Conservation (phyloP, 2,797 vertebrate genomes). For the Perodicticus potto region DNA sequence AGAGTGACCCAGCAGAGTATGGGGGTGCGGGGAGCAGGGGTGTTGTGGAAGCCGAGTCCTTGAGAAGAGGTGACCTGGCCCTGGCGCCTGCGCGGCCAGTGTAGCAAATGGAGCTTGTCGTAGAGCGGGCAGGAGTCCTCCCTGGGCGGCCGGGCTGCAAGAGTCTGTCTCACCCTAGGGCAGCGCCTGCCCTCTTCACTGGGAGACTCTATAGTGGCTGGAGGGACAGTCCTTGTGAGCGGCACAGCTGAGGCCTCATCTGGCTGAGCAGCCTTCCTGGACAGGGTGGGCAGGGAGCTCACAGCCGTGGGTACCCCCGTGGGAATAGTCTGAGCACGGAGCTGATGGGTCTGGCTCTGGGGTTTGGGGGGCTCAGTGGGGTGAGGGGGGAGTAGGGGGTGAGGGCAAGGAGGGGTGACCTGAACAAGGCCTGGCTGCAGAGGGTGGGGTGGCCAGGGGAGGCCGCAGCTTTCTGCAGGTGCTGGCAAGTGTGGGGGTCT, state of each 20-base stretch:
- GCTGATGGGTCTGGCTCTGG: too few species aligned
- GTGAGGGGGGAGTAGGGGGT: rapidly evolving
- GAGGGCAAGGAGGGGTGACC: not conserved
- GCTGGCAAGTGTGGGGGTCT: rapidly evolving
- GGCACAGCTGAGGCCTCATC: rapidly evolving
- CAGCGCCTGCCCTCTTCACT: rapidly evolving
- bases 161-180: not conserved
- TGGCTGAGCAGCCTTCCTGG: not conserved
- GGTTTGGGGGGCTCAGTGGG: too few species aligned
- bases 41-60: not conserved
- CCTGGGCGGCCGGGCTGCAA: rapidly evolving
- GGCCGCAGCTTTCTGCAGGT: too few species aligned
- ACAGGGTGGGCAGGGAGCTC: not conserved
- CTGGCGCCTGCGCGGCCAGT: too few species aligned
- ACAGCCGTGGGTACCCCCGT: too few species aligned
- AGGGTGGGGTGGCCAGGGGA: too few species aligned
- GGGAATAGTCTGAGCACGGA: rapidly evolving
- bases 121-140: rapidly evolving
- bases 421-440: not conserved
- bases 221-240: not conserved
- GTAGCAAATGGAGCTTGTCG: too few species aligned
- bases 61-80: too few species aligned
- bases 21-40: rapidly evolving
- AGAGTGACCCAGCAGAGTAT: rapidly evolving
- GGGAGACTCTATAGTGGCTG: rapidly evolving